A percentile compares a stretch with the other conserved stretches of the same genome.
These are phyloP conservation scores for Lordiphosa stackelbergi DNA, from an alignment of 1,140 invertebrate species.

Conservation along the genomic window DNA sequence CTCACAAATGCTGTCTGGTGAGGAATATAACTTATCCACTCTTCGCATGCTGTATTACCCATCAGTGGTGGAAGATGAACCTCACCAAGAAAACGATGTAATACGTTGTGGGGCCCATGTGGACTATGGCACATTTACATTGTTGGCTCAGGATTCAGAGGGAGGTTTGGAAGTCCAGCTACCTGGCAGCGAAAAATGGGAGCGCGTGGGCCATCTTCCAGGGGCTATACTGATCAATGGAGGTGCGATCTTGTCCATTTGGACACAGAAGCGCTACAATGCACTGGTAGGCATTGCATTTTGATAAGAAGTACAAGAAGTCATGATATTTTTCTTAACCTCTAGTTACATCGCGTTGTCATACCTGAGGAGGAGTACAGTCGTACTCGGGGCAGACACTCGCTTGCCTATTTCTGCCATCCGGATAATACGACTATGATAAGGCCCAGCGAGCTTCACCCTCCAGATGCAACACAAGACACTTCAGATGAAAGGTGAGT, in stretches of 20 bases:
- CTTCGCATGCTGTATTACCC: constrained; percentile 84
- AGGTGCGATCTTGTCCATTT: constrained; percentile 86
- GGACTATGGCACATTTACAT: constrained; percentile 86
- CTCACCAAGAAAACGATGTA: constrained; percentile 76
- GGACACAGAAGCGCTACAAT: constrained; percentile 84
- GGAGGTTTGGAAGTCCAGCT: constrained; percentile 81
- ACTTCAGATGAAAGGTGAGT: constrained; percentile 67
- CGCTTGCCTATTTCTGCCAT: constrained; percentile 87
- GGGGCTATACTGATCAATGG: constrained; percentile 88
- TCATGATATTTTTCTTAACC: neutral
- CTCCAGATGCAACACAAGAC: constrained; percentile 61
- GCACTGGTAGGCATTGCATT: constrained; percentile 80
- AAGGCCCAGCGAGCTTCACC: constrained; percentile 76
- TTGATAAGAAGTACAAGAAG: neutral
- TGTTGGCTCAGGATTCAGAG: constrained; percentile 85
- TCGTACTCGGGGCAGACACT: constrained; percentile 82
- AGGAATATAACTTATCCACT: constrained; percentile 81
- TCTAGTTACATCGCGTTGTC: constrained; percentile 84
- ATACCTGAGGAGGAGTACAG: constrained; percentile 82
- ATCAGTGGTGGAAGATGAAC: constrained; percentile 80
- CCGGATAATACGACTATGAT: constrained; percentile 81
- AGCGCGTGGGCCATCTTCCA: constrained; percentile 86
- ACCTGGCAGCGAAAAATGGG: constrained; percentile 84
- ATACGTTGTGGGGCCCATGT: constrained; percentile 84
- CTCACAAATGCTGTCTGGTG: constrained; percentile 79